Evolutionary conservation across 2,113 vertebrate species (phyloP).

Genomic region (Pollachius pollachius): DNA sequence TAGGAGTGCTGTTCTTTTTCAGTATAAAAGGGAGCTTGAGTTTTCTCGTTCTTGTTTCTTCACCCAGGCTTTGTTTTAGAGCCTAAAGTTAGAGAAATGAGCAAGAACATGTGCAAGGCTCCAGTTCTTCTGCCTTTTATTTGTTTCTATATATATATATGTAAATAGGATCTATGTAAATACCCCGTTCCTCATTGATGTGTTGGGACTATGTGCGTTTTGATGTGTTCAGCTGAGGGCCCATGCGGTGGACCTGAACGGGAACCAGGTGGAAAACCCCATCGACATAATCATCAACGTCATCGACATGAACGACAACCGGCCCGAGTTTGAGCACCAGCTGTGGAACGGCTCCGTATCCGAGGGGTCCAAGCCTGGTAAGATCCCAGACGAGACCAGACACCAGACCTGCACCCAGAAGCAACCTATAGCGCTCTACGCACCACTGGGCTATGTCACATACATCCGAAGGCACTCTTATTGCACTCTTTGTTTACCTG

Average conservation of each 20-base stretch:
- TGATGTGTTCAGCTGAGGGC: slow-evolving; percentile 83
- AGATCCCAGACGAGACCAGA: slow-evolving; percentile 15
- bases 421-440: neutral
- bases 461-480: neutral
- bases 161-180: no score
- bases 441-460: neutral
- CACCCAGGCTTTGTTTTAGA: no score
- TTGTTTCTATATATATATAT: no score
- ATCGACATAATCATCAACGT: slow-evolving; percentile 98
- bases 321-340: slow-evolving; percentile 93
- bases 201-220: no score
- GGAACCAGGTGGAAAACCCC: slow-evolving; percentile 98
- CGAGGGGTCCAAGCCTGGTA: slow-evolving; percentile 97
- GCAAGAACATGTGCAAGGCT: no score
- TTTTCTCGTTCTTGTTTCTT: no score
- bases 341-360: slow-evolving; percentile 95
- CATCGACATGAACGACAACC: slow-evolving; percentile 98
- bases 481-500: slow-evolving; percentile 15
- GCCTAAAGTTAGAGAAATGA: no score
- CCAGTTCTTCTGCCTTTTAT: no score
- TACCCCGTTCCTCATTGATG: no score
- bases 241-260: slow-evolving; percentile 97
- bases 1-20: no score
- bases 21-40: neutral
- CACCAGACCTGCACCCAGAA: neutral